Conservation (phyloP, 2,888 invertebrate species). For the Monochamus alternatus region DNA sequence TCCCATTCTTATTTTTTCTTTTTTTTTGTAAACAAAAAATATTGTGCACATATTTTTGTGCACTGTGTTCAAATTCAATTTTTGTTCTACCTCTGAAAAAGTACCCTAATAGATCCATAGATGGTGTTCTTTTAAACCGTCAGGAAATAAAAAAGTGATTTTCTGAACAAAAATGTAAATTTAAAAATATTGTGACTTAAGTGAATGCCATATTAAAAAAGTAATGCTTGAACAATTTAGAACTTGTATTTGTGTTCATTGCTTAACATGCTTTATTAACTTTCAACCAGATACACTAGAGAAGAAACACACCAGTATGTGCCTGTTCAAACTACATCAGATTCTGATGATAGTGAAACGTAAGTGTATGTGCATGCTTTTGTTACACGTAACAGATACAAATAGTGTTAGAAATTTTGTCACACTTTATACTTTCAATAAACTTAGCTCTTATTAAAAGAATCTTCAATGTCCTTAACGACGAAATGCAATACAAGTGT, state of each 20-base stretch:
- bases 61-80: too few relatives aligned
- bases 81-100: too few relatives aligned
- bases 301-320: constrained; percentile 55
- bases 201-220: not conserved
- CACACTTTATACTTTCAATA: not conserved
- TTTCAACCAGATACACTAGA: constrained; percentile 60
- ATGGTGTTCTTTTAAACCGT: too few relatives aligned
- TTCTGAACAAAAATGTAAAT: too few relatives aligned
- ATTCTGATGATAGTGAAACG: constrained; percentile 62
- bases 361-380: constrained; percentile 53
- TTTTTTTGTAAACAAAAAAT: too few relatives aligned
- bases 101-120: too few relatives aligned
- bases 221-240: not conserved
- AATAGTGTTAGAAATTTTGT: not conserved
- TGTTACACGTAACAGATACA: constrained; percentile 13
- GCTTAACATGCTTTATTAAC: constrained; percentile 44
- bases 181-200: not conserved
- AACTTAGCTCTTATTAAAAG: not conserved
- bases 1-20: too few relatives aligned
- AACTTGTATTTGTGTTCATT: constrained; percentile 23
- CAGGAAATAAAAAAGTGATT: too few relatives aligned
- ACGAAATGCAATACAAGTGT: too few relatives aligned
- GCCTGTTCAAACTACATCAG: constrained; percentile 57
- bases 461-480: too few relatives aligned
- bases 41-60: too few relatives aligned